Evolutionary conservation across 2,888 invertebrate genomes (phyloP).

Genomic region (Drosophila mimica): DNA sequence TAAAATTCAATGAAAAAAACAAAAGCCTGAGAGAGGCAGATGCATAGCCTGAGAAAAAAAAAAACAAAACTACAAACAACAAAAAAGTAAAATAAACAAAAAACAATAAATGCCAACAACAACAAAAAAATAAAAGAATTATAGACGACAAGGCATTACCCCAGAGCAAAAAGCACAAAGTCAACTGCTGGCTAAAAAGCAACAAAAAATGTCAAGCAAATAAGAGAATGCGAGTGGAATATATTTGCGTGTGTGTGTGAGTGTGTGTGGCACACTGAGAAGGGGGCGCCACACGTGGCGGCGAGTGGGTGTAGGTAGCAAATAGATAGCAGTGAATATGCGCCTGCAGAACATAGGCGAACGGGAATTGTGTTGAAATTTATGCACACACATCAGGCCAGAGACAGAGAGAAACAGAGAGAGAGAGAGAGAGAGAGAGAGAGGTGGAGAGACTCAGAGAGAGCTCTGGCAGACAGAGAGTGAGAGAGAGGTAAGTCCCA

Average conservation of each 20-base stretch:
- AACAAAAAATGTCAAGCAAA: conserved; percentile 47
- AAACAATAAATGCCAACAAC: conserved; percentile 12
- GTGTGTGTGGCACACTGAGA: conserved; percentile 9
- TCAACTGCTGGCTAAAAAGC: conserved; percentile 59
- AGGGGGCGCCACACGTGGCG: conserved; percentile 3
- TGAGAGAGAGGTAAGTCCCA: conserved; percentile 24
- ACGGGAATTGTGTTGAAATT: conserved; percentile 55
- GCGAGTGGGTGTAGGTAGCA: neutral
- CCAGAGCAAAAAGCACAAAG: conserved; percentile 61
- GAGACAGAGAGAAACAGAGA: conserved; percentile 4
- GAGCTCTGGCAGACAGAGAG: conserved; percentile 4
- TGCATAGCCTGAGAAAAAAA: conserved; percentile 19
- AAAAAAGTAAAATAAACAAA: conserved; percentile 23
- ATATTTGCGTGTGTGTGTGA: conserved; percentile 6
- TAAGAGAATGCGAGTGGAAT: conserved; percentile 23
- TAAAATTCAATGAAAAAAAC: conserved; percentile 42
- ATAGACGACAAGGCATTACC: conserved; percentile 48
- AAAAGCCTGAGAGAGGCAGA: conserved; percentile 6
- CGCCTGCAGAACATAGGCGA: conserved; percentile 22
- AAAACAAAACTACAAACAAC: conserved; percentile 20
- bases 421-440: conserved; percentile 1
- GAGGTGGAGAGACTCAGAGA: neutral
- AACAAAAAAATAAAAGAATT: conserved; percentile 18
- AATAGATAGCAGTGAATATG: conserved; percentile 23
- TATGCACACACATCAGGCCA: conserved; percentile 56